Conservation (phyloP, 2,113 vertebrate species). For the Phalacrocorax carbo region DNA sequence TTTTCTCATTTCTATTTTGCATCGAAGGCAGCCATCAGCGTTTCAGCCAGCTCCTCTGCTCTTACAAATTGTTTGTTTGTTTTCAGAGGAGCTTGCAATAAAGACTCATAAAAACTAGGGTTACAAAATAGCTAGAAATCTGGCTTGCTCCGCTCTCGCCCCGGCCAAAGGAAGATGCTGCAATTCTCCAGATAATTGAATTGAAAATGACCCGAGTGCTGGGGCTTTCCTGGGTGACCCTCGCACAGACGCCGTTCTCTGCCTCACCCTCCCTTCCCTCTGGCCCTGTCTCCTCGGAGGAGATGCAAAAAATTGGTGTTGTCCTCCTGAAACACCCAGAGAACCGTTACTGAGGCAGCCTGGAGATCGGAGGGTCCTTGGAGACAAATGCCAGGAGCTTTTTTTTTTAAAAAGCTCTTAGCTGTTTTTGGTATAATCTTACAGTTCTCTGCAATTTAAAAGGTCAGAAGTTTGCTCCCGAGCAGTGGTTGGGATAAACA, state of each 20-base stretch:
- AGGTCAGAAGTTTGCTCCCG: not conserved
- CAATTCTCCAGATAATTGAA: not conserved
- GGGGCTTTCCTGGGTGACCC: not conserved
- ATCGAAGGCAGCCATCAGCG: not conserved
- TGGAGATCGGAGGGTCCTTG: not conserved
- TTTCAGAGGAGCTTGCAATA: not conserved
- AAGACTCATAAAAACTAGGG: not conserved
- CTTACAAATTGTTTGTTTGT: not conserved
- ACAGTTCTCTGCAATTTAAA: not conserved
- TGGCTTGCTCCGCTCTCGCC: not conserved
- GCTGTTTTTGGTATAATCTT: not conserved
- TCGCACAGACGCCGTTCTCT: not conserved
- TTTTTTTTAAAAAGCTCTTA: not conserved
- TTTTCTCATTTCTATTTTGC: rapidly evolving
- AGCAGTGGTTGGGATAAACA: not conserved
- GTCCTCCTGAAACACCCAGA: not conserved
- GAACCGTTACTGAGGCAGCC: not conserved
- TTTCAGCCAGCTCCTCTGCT: not conserved
- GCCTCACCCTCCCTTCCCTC: not conserved
- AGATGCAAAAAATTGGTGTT: not conserved
- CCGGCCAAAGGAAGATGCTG: not conserved
- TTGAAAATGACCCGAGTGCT: not conserved
- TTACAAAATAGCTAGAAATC: not conserved
- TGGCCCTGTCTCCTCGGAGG: rapidly evolving
- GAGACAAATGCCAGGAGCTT: not conserved